phyloP scores from a whole-genome alignment of 2,888 invertebrate species.

The Diaprepes abbreviatus region DNA sequence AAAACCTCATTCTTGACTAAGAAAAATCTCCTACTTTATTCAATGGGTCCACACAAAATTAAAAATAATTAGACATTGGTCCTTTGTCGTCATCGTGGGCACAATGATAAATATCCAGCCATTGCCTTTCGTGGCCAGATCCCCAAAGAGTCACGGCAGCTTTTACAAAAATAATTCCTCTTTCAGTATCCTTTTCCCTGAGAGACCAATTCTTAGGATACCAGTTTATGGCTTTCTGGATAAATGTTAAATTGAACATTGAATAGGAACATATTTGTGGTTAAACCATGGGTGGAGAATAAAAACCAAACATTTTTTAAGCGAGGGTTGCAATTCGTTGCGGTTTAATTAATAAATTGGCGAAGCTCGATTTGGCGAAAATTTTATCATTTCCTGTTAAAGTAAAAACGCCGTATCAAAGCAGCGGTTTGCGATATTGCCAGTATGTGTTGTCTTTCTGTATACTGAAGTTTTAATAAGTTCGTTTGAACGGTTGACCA shows the following conservation, averaged over 20 bases:
- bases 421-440: no score
- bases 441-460: no score
- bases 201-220: conserved; percentile 17
- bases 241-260: conserved; percentile 11
- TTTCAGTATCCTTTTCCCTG: conserved; percentile 6
- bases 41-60: neutral
- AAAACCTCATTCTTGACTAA: neutral
- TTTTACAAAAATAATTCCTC: conserved; percentile 14
- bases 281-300: neutral
- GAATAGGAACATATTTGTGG: neutral
- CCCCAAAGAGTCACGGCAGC: neutral
- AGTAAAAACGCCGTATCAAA: no score
- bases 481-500: no score
- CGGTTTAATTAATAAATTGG: no score
- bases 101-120: conserved; percentile 1
- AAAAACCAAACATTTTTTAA: neutral
- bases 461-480: no score
- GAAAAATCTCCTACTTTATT: conserved; percentile 8
- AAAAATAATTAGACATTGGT: conserved; percentile 2
- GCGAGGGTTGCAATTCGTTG: no score
- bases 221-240: conserved; percentile 2
- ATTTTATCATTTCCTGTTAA: no score
- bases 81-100: neutral
- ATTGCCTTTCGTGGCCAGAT: neutral
- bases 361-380: no score